Evolutionary conservation across 2,113 vertebrate species (phyloP).

Genomic region (Eretmochelys imbricata): DNA sequence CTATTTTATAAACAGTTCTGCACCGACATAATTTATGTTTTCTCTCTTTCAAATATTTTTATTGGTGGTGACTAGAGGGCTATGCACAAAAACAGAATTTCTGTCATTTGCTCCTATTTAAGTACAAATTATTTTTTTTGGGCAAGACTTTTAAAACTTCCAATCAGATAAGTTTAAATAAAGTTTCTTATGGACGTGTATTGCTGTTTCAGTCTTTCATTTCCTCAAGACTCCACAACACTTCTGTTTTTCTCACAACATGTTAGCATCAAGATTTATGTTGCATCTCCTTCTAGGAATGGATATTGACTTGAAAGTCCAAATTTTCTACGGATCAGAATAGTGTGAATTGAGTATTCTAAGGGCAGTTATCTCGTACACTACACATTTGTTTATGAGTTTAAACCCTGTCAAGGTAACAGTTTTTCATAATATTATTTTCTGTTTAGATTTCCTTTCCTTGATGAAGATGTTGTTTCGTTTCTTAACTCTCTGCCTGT

Average conservation of each 20-base stretch:
- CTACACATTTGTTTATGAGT: neutral
- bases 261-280: neutral
- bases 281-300: neutral
- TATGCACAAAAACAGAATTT: neutral
- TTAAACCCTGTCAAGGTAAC: neutral
- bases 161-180: neutral
- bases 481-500: constrained; percentile 89
- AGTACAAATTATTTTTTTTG: neutral
- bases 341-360: neutral
- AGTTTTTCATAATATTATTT: neutral
- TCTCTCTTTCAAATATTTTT: neutral
- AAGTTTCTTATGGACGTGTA: neutral
- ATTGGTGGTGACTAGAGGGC: neutral
- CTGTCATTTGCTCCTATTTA: neutral
- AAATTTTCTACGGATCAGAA: neutral
- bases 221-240: neutral
- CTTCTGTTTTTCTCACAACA: neutral
- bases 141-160: neutral
- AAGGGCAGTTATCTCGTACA: neutral
- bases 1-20: neutral
- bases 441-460: constrained; percentile 90
- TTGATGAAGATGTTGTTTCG: constrained; percentile 94
- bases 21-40: neutral
- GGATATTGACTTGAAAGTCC: neutral
- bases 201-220: neutral